phyloP scores from a whole-genome alignment of 2,888 invertebrate genomes.

The Carcina quercana region DNA sequence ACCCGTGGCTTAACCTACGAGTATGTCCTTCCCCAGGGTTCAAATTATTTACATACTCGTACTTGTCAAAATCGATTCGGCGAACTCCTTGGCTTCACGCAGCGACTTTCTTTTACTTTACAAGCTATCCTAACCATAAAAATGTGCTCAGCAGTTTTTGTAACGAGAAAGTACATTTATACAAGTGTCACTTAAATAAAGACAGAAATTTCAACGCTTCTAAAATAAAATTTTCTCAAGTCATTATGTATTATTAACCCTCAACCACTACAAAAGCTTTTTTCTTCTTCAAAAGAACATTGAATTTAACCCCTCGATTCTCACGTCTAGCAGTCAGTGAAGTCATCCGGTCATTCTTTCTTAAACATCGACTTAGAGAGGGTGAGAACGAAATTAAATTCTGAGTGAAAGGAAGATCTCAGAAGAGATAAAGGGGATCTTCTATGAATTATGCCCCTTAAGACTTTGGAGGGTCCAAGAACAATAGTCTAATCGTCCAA shows the following conservation, averaged over 20 bases:
- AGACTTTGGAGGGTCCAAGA: conserved; percentile 47
- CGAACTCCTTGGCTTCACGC: no score
- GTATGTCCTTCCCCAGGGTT: no score
- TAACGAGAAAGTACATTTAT: no score
- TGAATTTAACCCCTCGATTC: conserved; percentile 37
- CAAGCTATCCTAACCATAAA: no score
- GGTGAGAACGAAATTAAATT: conserved; percentile 73
- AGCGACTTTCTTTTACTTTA: no score
- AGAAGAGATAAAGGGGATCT: conserved; percentile 60
- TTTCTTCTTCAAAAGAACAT: conserved; percentile 35
- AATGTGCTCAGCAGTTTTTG: no score
- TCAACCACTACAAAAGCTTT: conserved; percentile 6
- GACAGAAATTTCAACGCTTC: no score
- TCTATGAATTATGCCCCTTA: conserved; percentile 63
- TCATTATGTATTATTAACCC: conserved; percentile 1
- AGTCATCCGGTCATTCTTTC: conserved; percentile 68
- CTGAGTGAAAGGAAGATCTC: conserved; percentile 64
- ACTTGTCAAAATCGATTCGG: no score
- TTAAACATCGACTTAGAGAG: conserved; percentile 45
- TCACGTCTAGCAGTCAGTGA: conserved; percentile 36
- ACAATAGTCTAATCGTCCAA: conserved; percentile 72
- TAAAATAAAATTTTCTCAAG: no score
- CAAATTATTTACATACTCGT: no score
- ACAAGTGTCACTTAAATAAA: no score
- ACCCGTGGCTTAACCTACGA: no score